Base-by-base conservation (phyloP, 2,797 vertebrate species). In the Gallinago solitaria region DNA sequence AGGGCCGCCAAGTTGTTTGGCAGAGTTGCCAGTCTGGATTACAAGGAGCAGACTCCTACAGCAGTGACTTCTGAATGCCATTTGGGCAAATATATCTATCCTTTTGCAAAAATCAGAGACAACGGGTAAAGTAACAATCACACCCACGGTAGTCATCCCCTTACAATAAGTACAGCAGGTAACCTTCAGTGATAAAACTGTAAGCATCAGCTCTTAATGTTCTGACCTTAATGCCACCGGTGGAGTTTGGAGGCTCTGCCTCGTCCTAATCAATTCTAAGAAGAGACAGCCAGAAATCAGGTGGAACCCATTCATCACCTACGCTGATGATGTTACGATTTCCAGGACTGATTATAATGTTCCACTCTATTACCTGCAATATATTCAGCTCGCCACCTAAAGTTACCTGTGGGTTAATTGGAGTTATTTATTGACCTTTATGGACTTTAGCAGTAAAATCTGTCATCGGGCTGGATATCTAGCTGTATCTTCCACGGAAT, bases 11-110 rank as follows among this genome's bases (percentile, higher is more conserved):
- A 93, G 90, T 79, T 83, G 93, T 94, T 96, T 95, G 90, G 89
- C 90, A 96, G 37, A 75, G 91, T 90, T 97, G 92, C 93, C 90
- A 94, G 74, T 79, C 94, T 96, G 93, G 92, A 96, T 97, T 95
- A 97, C 65, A 74, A 94, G 90, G 63, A 91, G 73, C 37, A 83
- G 78, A 92, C 75, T 95, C 88, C 89, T 75, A 65, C 90, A 90
- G 78, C 73, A 51, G 53, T 83, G 83, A 86, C 48, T 92, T 81
- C 83, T 81, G 56, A 96, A 91, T 7, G 5, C 20, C 88, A 33
- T 91, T 73, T 41, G 61, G 53, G 61, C 79, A 96, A 95, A 92
- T 53, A 6, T 18, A 35, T 67, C 67, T 48, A 83, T 15, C 54
- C 16, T 68, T 90, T 19, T 23, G 16, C 32, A 69, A 82, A 91